Evolutionary conservation across 2,797 vertebrate genomes (phyloP).

Genomic region (Scomberomorus guttatus): DNA sequence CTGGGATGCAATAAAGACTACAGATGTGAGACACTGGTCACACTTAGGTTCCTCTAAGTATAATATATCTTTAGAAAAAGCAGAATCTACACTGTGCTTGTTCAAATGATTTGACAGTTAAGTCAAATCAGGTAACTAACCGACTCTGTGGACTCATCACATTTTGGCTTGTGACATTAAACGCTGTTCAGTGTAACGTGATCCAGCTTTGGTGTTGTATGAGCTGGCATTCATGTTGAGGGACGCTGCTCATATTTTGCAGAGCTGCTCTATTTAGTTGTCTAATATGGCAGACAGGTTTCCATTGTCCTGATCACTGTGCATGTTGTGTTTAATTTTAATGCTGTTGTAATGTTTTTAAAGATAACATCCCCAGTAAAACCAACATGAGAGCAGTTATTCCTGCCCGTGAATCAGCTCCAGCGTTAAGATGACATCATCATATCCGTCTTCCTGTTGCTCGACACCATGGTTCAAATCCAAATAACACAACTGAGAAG

Average conservation of each 20-base stretch:
- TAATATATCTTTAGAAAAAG: neutral
- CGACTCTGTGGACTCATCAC: slow-evolving; percentile 39
- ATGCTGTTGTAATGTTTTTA: neutral
- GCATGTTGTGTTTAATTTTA: neutral
- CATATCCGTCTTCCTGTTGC: neutral
- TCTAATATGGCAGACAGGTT: neutral
- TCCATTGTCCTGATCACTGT: neutral
- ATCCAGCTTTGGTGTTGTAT: neutral
- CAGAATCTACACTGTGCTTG: neutral
- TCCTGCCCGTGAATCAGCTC: neutral
- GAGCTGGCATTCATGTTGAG: neutral
- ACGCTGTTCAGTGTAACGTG: neutral
- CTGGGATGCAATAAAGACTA: slow-evolving; percentile 46
- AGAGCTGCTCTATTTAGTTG: neutral
- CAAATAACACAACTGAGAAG: neutral
- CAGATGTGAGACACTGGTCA: neutral
- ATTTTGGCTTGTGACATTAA: slow-evolving; percentile 12
- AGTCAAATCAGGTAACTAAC: neutral
- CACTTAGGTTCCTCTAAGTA: neutral
- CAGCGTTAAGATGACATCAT: slow-evolving; percentile 2
- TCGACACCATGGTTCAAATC: neutral
- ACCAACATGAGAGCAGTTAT: neutral
- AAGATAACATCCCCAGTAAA: neutral
- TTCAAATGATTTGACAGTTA: neutral
- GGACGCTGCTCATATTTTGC: neutral